Evolutionary conservation across 2,797 vertebrate species (phyloP).

Genomic region (Peromyscus eremicus): DNA sequence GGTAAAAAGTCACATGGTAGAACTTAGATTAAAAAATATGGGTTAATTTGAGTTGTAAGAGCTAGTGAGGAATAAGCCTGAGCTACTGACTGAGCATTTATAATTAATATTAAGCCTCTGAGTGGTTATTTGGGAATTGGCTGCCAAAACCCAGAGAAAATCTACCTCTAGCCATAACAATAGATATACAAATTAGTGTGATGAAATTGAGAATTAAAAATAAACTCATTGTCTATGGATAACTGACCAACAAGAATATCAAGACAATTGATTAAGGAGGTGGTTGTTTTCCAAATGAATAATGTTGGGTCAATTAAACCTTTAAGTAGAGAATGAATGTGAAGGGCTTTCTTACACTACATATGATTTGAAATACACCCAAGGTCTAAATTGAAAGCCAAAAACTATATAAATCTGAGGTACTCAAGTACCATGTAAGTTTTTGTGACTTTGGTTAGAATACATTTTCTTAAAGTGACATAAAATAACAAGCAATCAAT

Average conservation of each 20-base stretch:
- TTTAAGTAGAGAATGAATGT: background rate
- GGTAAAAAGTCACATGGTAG: background rate
- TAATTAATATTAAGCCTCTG: background rate
- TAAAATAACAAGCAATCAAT: background rate
- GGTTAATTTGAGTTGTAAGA: background rate
- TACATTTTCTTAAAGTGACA: background rate
- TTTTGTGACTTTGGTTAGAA: background rate
- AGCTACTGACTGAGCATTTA: background rate
- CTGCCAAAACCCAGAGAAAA: background rate
- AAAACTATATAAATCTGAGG: background rate
- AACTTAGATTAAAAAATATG: background rate
- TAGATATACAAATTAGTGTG: background rate
- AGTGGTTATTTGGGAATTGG: background rate
- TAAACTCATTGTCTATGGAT: background rate
- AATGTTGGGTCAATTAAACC: background rate
- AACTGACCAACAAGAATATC: background rate
- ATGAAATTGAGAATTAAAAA: background rate
- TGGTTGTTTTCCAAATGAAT: conserved; percentile 21
- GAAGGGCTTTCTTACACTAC: background rate
- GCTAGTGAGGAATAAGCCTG: background rate
- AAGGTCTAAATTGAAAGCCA: background rate
- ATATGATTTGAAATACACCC: background rate
- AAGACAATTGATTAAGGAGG: background rate
- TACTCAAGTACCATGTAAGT: background rate
- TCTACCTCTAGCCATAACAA: background rate